A percentile compares a stretch with the other conserved stretches of the same genome.
phyloP scores from a whole-genome alignment of 2,888 invertebrate species.

The Lathronympha strigana region DNA sequence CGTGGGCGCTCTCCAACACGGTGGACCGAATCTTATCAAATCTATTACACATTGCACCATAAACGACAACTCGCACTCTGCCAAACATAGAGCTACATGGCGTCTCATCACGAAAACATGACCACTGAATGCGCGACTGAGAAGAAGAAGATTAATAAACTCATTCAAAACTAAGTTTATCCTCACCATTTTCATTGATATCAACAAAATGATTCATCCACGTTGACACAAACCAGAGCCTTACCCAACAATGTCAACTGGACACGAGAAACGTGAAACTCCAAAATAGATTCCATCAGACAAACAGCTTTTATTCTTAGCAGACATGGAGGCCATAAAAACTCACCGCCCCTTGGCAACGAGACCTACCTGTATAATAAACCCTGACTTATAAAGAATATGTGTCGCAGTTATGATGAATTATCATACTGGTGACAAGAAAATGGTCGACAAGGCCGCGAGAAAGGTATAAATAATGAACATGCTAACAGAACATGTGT shows the following conservation, averaged over 20 bases:
- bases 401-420: constrained; percentile 20
- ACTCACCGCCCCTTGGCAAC: constrained; percentile 26
- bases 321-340: constrained; percentile 15
- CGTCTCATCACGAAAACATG: too few species aligned
- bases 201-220: not conserved
- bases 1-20: too few species aligned
- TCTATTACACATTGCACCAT: too few species aligned
- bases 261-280: constrained; percentile 7
- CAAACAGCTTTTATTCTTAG: constrained; percentile 28
- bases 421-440: constrained; percentile 14
- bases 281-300: constrained; percentile 18
- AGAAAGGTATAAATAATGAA: not conserved
- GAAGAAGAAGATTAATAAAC: too few species aligned
- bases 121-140: too few species aligned
- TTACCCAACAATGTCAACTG: constrained; percentile 11
- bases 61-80: too few species aligned
- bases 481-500: not conserved
- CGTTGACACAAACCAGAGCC: constrained; percentile 1
- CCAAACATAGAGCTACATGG: too few species aligned
- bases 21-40: too few species aligned
- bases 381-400: constrained; percentile 18
- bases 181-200: not conserved
- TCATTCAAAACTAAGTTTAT: too few species aligned
- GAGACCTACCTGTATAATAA: constrained; percentile 6
- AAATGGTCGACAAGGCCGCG: constrained; percentile 7